Conservation (phyloP, 30 jellyfish, hydroid and myxozoan species). For the Nemopilema nomurai region DNA sequence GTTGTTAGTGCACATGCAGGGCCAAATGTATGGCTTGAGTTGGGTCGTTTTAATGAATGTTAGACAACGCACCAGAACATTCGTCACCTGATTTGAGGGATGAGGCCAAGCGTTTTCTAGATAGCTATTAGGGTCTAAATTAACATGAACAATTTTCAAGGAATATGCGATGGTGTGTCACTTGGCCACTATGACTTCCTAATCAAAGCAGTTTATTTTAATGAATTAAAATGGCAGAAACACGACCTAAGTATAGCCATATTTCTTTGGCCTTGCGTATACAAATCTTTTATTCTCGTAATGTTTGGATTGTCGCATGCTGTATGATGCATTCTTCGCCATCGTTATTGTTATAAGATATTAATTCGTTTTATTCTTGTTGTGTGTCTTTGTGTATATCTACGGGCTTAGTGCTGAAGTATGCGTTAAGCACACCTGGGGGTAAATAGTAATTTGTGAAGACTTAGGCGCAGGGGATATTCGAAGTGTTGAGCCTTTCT, state of each 20-base stretch:
- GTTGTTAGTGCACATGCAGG: slow-evolving; percentile 24
- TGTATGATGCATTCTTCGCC: slow-evolving; percentile 48
- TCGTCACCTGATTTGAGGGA: too few species aligned
- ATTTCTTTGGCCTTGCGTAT: background rate
- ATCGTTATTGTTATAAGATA: slow-evolving; percentile 13
- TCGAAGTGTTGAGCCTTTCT: too few species aligned
- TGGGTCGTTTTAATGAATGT: background rate
- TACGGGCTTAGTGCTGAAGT: background rate
- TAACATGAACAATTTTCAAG: too few species aligned
- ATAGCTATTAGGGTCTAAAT: too few species aligned
- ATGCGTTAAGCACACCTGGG: too few species aligned
- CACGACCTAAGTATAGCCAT: background rate
- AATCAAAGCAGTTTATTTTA: background rate
- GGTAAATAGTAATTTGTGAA: too few species aligned
- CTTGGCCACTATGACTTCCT: background rate
- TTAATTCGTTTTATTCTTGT: background rate
- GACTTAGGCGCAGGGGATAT: too few species aligned
- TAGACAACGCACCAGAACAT: too few species aligned
- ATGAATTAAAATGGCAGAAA: background rate
- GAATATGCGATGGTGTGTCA: too few species aligned
- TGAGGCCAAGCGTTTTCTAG: too few species aligned
- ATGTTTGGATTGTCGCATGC: slow-evolving; percentile 55
- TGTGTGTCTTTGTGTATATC: background rate
- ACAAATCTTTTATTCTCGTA: slow-evolving; percentile 34
- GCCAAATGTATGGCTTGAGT: slow-evolving; percentile 7